Evolutionary conservation across 1,140 invertebrate genomes (phyloP), one percentile per base, ranked within the genome.

Genomic region (Cotesia typhae): DNA sequence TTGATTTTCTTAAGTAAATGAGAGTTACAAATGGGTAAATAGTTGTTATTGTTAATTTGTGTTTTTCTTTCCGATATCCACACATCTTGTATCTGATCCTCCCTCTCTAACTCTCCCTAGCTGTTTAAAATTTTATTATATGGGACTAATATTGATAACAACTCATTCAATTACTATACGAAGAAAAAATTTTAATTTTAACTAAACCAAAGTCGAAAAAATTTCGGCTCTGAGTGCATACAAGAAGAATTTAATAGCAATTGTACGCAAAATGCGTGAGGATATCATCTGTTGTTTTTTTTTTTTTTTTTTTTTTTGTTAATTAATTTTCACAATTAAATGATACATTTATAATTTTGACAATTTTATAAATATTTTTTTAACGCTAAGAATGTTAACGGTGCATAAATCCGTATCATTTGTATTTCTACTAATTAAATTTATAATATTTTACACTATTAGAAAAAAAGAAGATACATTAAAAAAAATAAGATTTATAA

Each of bases 81-180:
- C 75, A 77, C 80, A 81, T 83, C 81, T 83, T 84, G 80, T 82
- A 82, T 82, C 79, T 75, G 75, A 75, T 81, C 77, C 78, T 82
- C 79, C 81, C 79, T 81, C 78, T 79, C 77, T 75, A 80, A 75
- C 60, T 63, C 76, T 78, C 67, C 67, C 78, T 76, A 79, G 74
- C 77, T 70, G 73, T 75, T 67, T 79, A 67, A 71, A 78, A 64
- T 67, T 72, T 74, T 36, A 65, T 69, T 70, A 66, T 78, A 70
- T 74, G 37, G 64, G 55, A 68, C 37, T 70, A 75, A 51, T 53
- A 69, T 35, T 76, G 70, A 71, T 53, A 41, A 64, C 38, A 4
- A 38, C 4, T 1, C 28, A 55, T 12, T 17, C 38, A 51, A n/a
- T 10, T 6, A 59, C 20, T 7, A 36, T n/a, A 64, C 4, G 14